Evolutionary conservation across 2,797 vertebrate genomes (phyloP).

Genomic region (Sparus aurata): DNA sequence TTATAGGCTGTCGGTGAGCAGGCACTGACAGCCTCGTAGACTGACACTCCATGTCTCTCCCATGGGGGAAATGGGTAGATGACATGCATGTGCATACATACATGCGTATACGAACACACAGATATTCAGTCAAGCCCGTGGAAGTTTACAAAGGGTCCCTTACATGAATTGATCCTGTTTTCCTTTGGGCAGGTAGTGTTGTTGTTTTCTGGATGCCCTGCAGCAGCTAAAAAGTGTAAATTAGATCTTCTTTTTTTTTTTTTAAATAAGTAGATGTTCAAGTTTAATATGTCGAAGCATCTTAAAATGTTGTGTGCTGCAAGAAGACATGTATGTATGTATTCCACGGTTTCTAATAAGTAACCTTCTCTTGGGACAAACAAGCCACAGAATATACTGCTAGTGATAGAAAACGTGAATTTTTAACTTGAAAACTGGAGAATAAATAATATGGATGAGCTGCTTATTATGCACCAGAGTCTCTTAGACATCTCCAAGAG

Average conservation of each 20-base stretch:
- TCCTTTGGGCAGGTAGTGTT: not conserved
- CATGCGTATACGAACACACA: slow-evolving; percentile 49
- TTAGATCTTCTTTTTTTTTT: not conserved
- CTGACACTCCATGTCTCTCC: slow-evolving; percentile 80
- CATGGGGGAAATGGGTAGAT: slow-evolving; percentile 68
- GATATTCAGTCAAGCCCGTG: slow-evolving; percentile 37
- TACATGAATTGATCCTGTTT: not conserved
- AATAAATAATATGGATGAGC: slow-evolving; percentile 2
- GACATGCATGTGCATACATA: slow-evolving; percentile 65
- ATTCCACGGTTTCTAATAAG: not conserved
- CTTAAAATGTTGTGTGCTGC: not conserved
- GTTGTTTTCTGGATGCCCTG: not conserved
- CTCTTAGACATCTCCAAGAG: not conserved
- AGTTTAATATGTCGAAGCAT: not conserved
- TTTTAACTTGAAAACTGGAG: not conserved
- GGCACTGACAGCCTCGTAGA: slow-evolving; percentile 85
- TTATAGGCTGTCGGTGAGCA: slow-evolving; percentile 84
- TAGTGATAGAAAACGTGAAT: not conserved
- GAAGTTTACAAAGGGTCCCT: slow-evolving; percentile 26
- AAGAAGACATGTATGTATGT: not conserved
- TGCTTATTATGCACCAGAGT: slow-evolving; percentile 17
- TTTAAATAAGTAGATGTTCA: not conserved
- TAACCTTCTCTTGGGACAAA: not conserved
- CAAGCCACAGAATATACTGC: not conserved
- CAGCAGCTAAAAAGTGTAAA: not conserved